Evolutionary conservation across 2,113 vertebrate genomes (phyloP).

Genomic region (Psephotus haematonotus): DNA sequence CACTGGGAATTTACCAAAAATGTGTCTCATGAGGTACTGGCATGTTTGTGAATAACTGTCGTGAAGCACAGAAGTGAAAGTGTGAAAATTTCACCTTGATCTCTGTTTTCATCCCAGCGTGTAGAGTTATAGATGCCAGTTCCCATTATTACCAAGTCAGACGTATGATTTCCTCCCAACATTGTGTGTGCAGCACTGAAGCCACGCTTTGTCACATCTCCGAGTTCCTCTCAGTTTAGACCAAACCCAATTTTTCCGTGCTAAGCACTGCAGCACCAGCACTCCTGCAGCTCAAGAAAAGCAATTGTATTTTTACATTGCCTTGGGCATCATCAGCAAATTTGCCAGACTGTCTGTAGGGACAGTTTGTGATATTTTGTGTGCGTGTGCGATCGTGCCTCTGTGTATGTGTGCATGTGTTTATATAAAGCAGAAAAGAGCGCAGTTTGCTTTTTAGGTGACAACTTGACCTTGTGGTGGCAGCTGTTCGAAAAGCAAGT

Average conservation of each 20-base stretch:
- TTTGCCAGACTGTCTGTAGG: conserved; percentile 9
- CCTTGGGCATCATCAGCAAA: conserved; percentile 44
- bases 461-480: conserved; percentile 45
- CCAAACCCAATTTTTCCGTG: background rate
- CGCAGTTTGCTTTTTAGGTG: conserved; percentile 61
- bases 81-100: background rate
- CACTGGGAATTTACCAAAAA: background rate
- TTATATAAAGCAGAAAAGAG: conserved; percentile 50
- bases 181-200: background rate
- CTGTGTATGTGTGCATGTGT: background rate
- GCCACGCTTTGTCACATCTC: background rate
- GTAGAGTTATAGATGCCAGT: background rate
- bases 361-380: conserved; percentile 19
- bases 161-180: background rate
- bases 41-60: background rate
- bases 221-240: background rate
- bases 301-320: background rate
- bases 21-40: background rate
- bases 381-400: background rate
- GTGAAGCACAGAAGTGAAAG: background rate
- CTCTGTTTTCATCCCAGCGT: background rate
- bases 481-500: conserved; percentile 48
- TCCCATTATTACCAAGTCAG: background rate
- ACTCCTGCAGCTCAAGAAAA: background rate
- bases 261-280: background rate